Conservation (phyloP, 2,797 vertebrate genomes). For the Pangasius krempfi region DNA sequence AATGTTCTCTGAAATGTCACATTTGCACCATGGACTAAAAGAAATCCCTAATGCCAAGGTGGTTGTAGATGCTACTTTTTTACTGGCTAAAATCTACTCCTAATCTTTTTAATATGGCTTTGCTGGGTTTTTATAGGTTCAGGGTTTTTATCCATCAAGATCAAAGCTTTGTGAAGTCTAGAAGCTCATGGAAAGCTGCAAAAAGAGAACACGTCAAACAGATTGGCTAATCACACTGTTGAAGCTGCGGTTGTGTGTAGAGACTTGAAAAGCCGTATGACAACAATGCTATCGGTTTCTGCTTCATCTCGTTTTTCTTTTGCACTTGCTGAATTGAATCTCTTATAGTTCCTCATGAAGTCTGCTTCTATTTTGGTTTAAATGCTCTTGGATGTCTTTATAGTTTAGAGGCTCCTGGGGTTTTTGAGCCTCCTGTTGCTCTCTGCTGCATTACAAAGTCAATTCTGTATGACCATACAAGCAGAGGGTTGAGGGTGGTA, state of each 20-base stretch:
- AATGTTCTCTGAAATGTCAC: slow-evolving; percentile 1
- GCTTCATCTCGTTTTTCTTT: background rate
- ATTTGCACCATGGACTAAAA: background rate
- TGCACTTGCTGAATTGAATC: slow-evolving; percentile 8
- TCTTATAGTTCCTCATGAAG: slow-evolving; percentile 22
- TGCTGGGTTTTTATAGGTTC: slow-evolving; percentile 41
- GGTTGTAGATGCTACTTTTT: slow-evolving; percentile 1
- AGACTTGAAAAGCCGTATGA: slow-evolving; percentile 20
- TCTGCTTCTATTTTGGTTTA: slow-evolving; percentile 56
- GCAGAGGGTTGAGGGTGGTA: background rate
- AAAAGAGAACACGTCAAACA: slow-evolving; percentile 38
- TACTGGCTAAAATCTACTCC: slow-evolving; percentile 43
- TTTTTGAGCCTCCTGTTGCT: slow-evolving; percentile 10
- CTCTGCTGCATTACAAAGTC: slow-evolving; percentile 10
- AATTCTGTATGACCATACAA: background rate
- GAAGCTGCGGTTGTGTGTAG: slow-evolving; percentile 4
- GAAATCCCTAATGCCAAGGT: background rate
- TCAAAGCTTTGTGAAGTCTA: slow-evolving; percentile 47
- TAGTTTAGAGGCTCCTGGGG: slow-evolving; percentile 21
- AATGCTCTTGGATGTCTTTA: slow-evolving; percentile 54
- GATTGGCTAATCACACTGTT: slow-evolving; percentile 46
- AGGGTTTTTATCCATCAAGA: slow-evolving; percentile 45
- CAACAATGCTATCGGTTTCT: slow-evolving; percentile 12
- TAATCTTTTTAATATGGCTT: slow-evolving; percentile 52
- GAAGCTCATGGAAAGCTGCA: slow-evolving; percentile 35